phyloP scores from a whole-genome alignment of 2,113 vertebrate genomes.

The Fregata magnificens region DNA sequence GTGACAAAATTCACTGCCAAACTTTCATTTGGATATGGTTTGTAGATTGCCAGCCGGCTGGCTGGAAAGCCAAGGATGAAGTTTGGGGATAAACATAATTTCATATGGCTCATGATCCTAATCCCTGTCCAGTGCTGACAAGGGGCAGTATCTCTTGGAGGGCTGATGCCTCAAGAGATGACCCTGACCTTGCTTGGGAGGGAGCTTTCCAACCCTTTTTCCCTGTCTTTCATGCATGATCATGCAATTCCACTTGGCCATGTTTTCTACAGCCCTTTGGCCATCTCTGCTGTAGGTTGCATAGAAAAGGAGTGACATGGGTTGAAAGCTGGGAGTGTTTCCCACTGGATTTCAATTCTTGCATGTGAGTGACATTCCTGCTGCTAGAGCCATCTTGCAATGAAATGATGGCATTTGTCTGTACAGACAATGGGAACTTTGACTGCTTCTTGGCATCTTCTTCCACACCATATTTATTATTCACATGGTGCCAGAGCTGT shows the following conservation, averaged over 20 bases:
- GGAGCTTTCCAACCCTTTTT: not conserved
- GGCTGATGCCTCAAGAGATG: not conserved
- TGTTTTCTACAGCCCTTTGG: not conserved
- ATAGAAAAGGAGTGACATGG: not conserved
- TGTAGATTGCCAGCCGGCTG: not conserved
- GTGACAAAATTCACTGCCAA: not conserved
- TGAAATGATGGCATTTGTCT: slow-evolving; percentile 28
- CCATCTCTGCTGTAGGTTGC: not conserved
- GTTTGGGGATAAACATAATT: not conserved
- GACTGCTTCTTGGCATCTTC: slow-evolving; percentile 20
- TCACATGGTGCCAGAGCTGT: not conserved
- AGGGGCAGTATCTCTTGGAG: not conserved
- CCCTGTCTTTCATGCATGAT: not conserved
- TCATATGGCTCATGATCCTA: not conserved
- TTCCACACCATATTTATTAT: not conserved
- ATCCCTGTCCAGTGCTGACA: not conserved
- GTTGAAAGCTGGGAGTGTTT: not conserved
- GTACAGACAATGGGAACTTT: slow-evolving; percentile 27
- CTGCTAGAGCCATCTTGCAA: not conserved
- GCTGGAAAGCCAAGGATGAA: not conserved
- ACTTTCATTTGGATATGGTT: not conserved
- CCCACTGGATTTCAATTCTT: not conserved
- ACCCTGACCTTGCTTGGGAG: not conserved
- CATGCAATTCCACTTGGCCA: not conserved
- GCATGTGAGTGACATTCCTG: not conserved